Conservation (phyloP, 2,113 vertebrate genomes). For the Lycaon pictus region DNA sequence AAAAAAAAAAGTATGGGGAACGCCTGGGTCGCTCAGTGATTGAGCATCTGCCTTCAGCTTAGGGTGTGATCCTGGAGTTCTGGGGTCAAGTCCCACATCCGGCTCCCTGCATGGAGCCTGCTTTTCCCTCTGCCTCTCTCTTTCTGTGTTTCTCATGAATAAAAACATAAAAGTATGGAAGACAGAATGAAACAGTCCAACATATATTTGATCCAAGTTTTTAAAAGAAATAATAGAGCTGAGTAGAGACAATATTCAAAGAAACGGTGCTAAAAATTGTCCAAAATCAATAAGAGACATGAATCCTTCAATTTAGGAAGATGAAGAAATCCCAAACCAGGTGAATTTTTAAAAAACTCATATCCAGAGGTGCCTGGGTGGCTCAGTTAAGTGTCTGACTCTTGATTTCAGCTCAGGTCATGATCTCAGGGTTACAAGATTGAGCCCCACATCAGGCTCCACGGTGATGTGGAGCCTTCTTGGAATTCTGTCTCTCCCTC, state of each 20-base stretch:
- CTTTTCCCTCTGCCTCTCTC: too few relatives aligned
- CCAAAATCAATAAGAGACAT: background rate
- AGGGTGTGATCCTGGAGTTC: too few relatives aligned
- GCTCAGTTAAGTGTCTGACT: background rate
- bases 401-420: background rate
- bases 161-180: background rate
- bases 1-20: background rate
- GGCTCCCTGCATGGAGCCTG: too few relatives aligned
- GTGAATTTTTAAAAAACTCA: background rate
- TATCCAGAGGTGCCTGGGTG: background rate
- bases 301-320: background rate
- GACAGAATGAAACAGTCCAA: background rate
- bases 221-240: background rate
- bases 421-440: background rate
- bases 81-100: too few relatives aligned
- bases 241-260: background rate
- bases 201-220: background rate
- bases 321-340: background rate
- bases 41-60: too few relatives aligned
- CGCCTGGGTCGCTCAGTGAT: too few relatives aligned
- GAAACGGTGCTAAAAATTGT: background rate
- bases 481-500: background rate
- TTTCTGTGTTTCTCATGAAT: too few relatives aligned
- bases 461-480: background rate
- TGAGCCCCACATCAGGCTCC: fast-evolving